Percentiles rank a stretch among this genome's conserved stretches.
phyloP scores from a whole-genome alignment of 2,888 invertebrate genomes.

The Incurvaria masculella region DNA sequence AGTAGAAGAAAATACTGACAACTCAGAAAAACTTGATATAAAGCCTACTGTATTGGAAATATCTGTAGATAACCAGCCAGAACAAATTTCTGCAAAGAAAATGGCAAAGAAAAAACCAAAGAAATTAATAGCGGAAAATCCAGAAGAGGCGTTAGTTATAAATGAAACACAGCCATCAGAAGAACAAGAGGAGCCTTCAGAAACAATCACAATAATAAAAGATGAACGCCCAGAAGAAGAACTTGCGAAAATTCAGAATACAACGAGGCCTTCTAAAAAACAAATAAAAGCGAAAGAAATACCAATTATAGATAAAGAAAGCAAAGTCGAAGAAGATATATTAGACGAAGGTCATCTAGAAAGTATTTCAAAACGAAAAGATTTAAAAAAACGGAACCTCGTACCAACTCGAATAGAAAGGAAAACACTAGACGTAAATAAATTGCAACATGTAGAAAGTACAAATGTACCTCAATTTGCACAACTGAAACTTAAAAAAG shows the following conservation, averaged over 20 bases:
- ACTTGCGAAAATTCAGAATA: not conserved
- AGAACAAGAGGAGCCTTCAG: too few species aligned
- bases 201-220: not conserved
- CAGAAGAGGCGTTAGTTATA: too few species aligned
- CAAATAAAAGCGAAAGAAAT: conserved; percentile 25
- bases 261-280: conserved; percentile 7
- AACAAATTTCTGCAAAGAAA: too few species aligned
- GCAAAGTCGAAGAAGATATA: conserved; percentile 12
- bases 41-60: too few species aligned
- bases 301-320: conserved; percentile 24
- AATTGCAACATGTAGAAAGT: conserved; percentile 59
- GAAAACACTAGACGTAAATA: conserved; percentile 56
- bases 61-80: too few species aligned
- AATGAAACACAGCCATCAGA: too few species aligned
- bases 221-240: conserved; percentile 1
- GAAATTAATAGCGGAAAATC: too few species aligned
- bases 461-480: conserved; percentile 59
- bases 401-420: conserved; percentile 59
- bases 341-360: conserved; percentile 14
- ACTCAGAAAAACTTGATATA: too few species aligned
- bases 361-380: conserved; percentile 26
- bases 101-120: too few species aligned
- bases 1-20: too few species aligned
- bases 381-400: conserved; percentile 25
- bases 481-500: conserved; percentile 66